A percentile compares a stretch with the other conserved stretches of the same genome.
Evolutionary conservation across 64 coral and sea anemone genomes (phyloP).

Genomic region (Montipora foliosa): DNA sequence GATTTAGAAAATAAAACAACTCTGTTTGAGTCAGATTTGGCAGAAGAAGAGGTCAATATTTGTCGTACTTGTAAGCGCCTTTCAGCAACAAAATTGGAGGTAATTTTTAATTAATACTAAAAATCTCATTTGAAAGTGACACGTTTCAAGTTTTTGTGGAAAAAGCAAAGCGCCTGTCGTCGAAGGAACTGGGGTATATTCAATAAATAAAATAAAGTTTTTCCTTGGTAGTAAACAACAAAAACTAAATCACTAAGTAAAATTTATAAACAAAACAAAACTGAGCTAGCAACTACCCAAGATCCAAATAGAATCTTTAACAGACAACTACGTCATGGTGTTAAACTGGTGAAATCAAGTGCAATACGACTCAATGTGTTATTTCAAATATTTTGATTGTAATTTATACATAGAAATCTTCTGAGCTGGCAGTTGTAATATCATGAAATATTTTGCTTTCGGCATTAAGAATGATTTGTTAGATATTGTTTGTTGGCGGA

Average conservation of each 20-base stretch:
- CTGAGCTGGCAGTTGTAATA: slow-evolving; percentile 7
- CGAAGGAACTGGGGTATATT: not conserved
- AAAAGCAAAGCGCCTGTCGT: not conserved
- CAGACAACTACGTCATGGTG: not conserved
- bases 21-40: not conserved
- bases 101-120: not conserved
- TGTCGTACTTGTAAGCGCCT: not conserved
- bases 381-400: slow-evolving; percentile 36
- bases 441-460: slow-evolving; percentile 14
- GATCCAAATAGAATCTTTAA: not conserved
- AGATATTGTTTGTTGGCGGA: slow-evolving; percentile 51
- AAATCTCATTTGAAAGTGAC: not conserved
- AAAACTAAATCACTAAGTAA: too few relatives aligned
- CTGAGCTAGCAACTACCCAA: not conserved
- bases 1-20: not conserved
- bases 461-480: not conserved
- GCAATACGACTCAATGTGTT: slow-evolving; percentile 16
- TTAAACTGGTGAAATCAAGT: not conserved
- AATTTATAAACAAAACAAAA: too few relatives aligned
- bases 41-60: not conserved
- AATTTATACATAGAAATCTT: not conserved
- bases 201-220: not conserved
- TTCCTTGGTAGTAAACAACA: too few relatives aligned
- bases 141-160: not conserved
- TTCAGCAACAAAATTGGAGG: not conserved